Percentiles rank a stretch among this genome's conserved stretches.
Conservation (phyloP, 2,797 vertebrate genomes). For the Sebastes miniatus region DNA sequence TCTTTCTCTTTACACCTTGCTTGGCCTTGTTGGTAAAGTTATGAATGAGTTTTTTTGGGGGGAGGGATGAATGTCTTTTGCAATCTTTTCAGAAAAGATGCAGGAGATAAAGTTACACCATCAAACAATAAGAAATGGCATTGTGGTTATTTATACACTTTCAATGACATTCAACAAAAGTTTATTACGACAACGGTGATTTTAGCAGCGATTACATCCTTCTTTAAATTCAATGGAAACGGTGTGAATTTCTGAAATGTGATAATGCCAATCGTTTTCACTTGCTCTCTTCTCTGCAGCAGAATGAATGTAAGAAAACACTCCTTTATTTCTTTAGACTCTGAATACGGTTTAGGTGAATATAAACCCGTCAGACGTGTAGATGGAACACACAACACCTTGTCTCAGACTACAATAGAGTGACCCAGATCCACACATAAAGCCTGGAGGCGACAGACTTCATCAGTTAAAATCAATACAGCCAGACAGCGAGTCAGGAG, state of each 20-base stretch:
- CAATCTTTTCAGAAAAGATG: background rate
- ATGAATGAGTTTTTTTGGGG: background rate
- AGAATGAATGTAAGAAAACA: slow-evolving; percentile 30
- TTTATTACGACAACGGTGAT: slow-evolving; percentile 8
- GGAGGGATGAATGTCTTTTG: background rate
- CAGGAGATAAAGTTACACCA: background rate
- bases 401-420: slow-evolving; percentile 12
- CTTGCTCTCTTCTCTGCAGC: slow-evolving; percentile 12
- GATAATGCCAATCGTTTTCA: slow-evolving; percentile 36
- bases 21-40: background rate
- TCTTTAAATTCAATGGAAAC: slow-evolving; percentile 35
- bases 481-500: slow-evolving; percentile 8
- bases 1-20: background rate
- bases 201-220: background rate
- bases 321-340: slow-evolving; percentile 3
- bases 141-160: slow-evolving; percentile 8
- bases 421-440: slow-evolving; percentile 25
- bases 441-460: background rate
- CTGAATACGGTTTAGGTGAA: slow-evolving; percentile 5
- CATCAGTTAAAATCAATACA: slow-evolving; percentile 7
- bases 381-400: background rate
- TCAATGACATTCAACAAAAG: background rate
- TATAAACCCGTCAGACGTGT: slow-evolving; percentile 8
- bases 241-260: slow-evolving; percentile 46
- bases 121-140: background rate